A percentile compares a stretch with the other conserved stretches of the same genome.
These are phyloP conservation scores for Anarrhichthys ocellatus DNA, from an alignment of 2,113 vertebrate species.

Conservation along the genomic window DNA sequence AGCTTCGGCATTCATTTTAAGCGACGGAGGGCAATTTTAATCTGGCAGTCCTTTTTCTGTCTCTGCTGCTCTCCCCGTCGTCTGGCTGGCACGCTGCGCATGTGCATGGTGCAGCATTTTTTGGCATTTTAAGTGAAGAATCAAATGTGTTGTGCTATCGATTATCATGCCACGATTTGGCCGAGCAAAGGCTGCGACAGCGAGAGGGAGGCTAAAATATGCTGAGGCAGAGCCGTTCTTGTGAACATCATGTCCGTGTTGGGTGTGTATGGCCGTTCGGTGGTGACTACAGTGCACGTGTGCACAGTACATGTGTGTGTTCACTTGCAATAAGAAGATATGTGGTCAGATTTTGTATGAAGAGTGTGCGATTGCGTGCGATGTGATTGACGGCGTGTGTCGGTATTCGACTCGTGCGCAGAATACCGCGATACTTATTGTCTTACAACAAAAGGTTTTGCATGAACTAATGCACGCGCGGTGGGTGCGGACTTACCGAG, in stretches of 20 bases:
- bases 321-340: constrained; percentile 28
- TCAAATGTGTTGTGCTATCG: background rate
- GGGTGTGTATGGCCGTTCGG: constrained; percentile 55
- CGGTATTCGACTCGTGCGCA: background rate
- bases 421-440: background rate
- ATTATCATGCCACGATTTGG: constrained; percentile 16
- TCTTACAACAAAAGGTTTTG: background rate
- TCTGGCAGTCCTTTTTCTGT: constrained; percentile 26
- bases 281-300: constrained; percentile 25
- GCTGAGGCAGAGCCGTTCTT: constrained; percentile 46
- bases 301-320: constrained; percentile 13
- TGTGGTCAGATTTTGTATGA: background rate
- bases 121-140: constrained; percentile 26
- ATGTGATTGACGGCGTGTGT: constrained; percentile 17
- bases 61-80: constrained; percentile 46
- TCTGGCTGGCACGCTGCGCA: constrained; percentile 32
- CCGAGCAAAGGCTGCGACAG: constrained; percentile 15
- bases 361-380: background rate
- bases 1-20: constrained; percentile 21
- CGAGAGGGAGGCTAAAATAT: constrained; percentile 33
- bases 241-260: constrained; percentile 56
- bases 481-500: background rate
- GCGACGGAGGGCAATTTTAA: constrained; percentile 10
- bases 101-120: constrained; percentile 28
- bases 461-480: constrained; percentile 1